phyloP scores from a whole-genome alignment of 2,797 vertebrate genomes.

The Enteromius treurensis region DNA sequence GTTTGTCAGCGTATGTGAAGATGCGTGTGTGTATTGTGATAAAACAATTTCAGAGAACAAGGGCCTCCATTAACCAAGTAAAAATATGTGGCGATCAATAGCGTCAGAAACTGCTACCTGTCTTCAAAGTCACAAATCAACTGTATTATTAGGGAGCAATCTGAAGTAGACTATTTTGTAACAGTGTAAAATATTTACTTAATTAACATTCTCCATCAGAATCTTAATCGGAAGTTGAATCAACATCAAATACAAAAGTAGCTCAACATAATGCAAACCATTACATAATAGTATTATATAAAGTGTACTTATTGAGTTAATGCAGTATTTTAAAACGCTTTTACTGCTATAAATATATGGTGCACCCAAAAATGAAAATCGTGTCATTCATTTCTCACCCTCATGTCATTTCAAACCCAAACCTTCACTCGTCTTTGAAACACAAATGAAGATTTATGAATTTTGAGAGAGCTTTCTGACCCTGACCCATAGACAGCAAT shows the following conservation, averaged over 20 bases:
- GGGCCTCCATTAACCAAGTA: conserved; percentile 17
- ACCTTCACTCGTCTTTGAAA: not conserved
- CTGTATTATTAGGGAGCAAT: conserved; percentile 11
- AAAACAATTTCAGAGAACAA: conserved; percentile 34
- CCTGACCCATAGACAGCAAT: not conserved
- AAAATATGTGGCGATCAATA: conserved; percentile 39
- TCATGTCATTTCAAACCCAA: not conserved
- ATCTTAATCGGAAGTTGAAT: not conserved
- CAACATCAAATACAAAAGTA: conserved; percentile 2
- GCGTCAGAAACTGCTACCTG: not conserved
- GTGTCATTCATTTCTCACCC: not conserved
- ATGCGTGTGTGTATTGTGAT: conserved; percentile 43
- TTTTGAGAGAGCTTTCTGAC: not conserved
- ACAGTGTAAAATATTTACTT: not conserved
- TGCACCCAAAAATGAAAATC: too few relatives aligned
- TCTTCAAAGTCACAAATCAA: conserved; percentile 8
- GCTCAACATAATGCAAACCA: not conserved
- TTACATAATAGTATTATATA: not conserved
- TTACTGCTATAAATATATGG: not conserved
- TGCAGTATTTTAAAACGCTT: not conserved
- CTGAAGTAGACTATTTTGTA: not conserved
- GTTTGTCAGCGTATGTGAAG: conserved; percentile 61
- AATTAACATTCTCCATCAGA: not conserved
- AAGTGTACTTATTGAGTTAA: not conserved
- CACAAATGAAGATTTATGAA: not conserved